Base-by-base conservation (phyloP, 2,888 invertebrate species). In the Nemotelus nigrinus region DNA sequence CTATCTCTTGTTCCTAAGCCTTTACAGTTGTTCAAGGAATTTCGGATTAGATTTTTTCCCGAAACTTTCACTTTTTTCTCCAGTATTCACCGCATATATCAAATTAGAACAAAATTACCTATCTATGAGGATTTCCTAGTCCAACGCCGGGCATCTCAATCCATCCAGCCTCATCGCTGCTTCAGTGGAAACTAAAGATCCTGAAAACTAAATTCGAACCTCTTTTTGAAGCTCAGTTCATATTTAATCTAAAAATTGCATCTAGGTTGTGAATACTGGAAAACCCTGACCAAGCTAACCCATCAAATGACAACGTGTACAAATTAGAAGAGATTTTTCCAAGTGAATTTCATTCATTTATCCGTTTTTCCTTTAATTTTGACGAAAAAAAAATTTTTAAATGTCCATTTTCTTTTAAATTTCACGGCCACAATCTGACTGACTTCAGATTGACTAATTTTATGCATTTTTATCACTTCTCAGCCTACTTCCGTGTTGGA, bases 361-460 rank as follows among this genome's bases (percentile, higher is more conserved):
- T 47, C 39, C 45, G 57, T 58, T n/a, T 57, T 71, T 47, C 68
- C 55, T 55, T 43, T 8, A 70, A 70, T 55, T 70, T 39, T 39
- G 7, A n/a, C 25, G 48, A 75, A 75, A 41, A 43, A 75, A 60
- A 63, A 41, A 64, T 47, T 45, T 60, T 39, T 64, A 48, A 48
- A 44, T n/a, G 25, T 63, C 48, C 64, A 50, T 63, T 39, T 43
- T 63, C 39, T 48, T 60, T 50, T 43, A 63, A 6, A 43, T 72
- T 60, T 80, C 80, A 79, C 81, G 81, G 81, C 81, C 81, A 79
- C 79, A 79, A 81, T 81, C 81, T 81, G 81, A 81, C 81, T 81
- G 81, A 81, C 81, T 80, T 80, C 60, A 70, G 58, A 65, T 76
- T 75, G 58, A 58, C 45, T 77, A 67, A 71, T 76, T 79, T 44